Evolutionary conservation across 2,797 vertebrate species (phyloP).

Genomic region (Psittacula derbiana): DNA sequence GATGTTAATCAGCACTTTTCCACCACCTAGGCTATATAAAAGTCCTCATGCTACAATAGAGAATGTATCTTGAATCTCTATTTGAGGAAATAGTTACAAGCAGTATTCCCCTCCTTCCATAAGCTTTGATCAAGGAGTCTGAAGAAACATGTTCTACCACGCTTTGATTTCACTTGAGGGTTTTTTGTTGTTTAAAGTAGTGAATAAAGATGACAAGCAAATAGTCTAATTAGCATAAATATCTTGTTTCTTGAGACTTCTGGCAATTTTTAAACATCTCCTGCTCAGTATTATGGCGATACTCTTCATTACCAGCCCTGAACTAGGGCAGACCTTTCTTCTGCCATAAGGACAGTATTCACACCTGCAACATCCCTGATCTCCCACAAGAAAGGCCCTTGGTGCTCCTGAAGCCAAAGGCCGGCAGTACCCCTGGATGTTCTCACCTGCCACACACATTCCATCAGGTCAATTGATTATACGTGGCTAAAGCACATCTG

Average conservation of each 20-base stretch:
- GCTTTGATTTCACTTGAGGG: slow-evolving; percentile 27
- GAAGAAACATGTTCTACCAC: neutral
- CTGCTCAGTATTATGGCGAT: neutral
- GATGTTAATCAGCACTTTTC: neutral
- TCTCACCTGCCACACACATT: neutral
- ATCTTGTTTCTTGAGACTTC: slow-evolving; percentile 17
- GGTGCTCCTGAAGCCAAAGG: accelerated
- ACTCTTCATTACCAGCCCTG: neutral
- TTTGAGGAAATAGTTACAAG: neutral
- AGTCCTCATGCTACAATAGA: neutral
- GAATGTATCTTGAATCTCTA: neutral
- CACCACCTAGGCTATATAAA: neutral
- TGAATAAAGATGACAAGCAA: slow-evolving; percentile 49
- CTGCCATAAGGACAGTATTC: neutral
- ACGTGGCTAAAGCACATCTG: neutral
- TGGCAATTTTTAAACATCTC: neutral
- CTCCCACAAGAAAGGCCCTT: accelerated
- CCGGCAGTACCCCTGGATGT: neutral
- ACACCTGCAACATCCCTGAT: neutral
- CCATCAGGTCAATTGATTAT: neutral
- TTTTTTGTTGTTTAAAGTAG: slow-evolving; percentile 43
- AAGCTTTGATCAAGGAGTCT: slow-evolving; percentile 35
- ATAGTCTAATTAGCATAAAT: slow-evolving; percentile 34
- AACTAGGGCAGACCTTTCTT: neutral
- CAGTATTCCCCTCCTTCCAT: neutral